phyloP scores from a whole-genome alignment of 2,888 invertebrate genomes.

The Hirtodrosophila duncani region DNA sequence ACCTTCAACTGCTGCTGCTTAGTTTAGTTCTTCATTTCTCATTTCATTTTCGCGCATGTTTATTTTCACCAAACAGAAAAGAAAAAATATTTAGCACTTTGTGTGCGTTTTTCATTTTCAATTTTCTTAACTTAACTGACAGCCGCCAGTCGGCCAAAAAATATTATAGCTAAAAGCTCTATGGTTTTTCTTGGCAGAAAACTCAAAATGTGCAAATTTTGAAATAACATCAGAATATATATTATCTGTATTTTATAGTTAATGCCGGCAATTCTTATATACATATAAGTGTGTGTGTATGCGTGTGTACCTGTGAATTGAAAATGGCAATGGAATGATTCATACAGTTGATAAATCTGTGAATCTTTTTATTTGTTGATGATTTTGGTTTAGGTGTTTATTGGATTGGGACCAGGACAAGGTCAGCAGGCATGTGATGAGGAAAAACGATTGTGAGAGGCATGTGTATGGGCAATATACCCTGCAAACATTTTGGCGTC shows the following conservation, averaged over 20 bases:
- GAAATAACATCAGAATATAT: constrained; percentile 19
- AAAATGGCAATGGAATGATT: constrained; percentile 26
- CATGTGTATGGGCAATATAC: too few relatives aligned
- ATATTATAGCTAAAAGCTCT: neutral
- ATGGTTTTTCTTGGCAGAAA: constrained; percentile 30
- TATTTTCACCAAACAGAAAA: constrained; percentile 22
- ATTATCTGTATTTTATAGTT: constrained; percentile 25
- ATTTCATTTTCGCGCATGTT: constrained; percentile 24
- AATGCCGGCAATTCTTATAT: constrained; percentile 25
- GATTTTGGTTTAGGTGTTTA: neutral
- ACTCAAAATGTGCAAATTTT: constrained; percentile 38
- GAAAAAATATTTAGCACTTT: too few relatives aligned
- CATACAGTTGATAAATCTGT: constrained; percentile 22
- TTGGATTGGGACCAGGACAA: constrained; percentile 5
- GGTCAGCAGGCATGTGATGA: constrained; percentile 25
- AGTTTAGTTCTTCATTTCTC: constrained; percentile 17
- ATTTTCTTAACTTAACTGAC: constrained; percentile 27
- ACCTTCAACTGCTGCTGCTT: constrained; percentile 14
- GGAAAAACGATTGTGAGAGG: too few relatives aligned
- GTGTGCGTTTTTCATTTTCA: constrained; percentile 10
- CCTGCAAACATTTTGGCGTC: too few relatives aligned
- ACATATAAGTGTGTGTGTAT: constrained; percentile 19
- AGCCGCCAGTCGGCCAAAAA: constrained; percentile 11
- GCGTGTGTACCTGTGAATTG: constrained; percentile 2
- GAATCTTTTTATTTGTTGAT: neutral